A percentile compares a stretch with the other conserved stretches of the same genome.
Evolutionary conservation across 1,140 invertebrate genomes (phyloP).

Genomic region (Cataglyphis hispanica): DNA sequence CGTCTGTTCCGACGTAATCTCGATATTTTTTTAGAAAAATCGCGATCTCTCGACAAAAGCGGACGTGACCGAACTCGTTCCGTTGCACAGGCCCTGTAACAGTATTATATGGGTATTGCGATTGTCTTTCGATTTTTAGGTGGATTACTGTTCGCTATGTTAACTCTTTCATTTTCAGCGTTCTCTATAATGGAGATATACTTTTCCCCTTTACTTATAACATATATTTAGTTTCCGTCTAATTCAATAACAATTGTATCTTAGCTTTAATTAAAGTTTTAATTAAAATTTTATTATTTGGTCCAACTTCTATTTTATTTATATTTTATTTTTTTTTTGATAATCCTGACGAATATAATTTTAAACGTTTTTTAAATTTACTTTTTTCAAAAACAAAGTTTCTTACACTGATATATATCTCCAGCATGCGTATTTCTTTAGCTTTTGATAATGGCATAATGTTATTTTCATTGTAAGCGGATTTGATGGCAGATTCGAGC

Average conservation of each 20-base stretch:
- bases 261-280: not conserved
- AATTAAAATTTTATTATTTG: not conserved
- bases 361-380: not conserved
- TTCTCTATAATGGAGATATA: not conserved
- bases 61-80: not conserved
- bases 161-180: not conserved
- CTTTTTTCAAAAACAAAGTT: not conserved
- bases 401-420: not conserved
- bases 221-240: not conserved
- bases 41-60: conserved; percentile 24
- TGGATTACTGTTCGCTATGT: not conserved
- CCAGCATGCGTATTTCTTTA: not conserved
- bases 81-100: conserved; percentile 10
- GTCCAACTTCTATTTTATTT: not conserved
- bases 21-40: conserved; percentile 58
- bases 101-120: conserved; percentile 19
- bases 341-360: not conserved
- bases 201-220: not conserved
- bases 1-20: conserved; percentile 47
- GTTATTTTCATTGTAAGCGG: conserved; percentile 8
- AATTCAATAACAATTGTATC: not conserved
- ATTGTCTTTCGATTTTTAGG: conserved; percentile 30
- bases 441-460: conserved; percentile 13
- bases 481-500: not conserved
- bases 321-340: not conserved